phyloP scores from a whole-genome alignment of 2,797 vertebrate genomes.

The Echeneis naucrates region DNA sequence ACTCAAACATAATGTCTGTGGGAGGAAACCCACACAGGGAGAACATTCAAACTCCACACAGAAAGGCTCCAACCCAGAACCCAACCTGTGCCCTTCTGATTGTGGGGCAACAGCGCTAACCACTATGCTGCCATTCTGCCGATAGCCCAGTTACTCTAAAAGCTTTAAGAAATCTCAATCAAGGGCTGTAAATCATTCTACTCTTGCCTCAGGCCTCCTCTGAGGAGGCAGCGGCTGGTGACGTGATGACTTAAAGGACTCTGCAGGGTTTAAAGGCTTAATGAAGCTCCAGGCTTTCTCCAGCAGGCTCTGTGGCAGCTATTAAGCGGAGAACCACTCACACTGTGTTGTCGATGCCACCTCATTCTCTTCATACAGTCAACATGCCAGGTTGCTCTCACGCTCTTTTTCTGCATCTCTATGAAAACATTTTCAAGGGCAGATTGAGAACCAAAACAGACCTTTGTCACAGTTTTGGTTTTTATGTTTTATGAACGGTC shows the following conservation, averaged over 20 bases:
- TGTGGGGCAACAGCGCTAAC: no score
- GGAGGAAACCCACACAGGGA: no score
- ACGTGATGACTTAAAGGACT: slow-evolving; percentile 80
- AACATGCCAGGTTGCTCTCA: slow-evolving; percentile 55
- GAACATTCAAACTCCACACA: no score
- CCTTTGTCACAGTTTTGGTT: neutral
- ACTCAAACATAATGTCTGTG: no score
- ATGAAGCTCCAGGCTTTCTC: slow-evolving; percentile 76
- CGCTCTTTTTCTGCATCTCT: slow-evolving; percentile 50
- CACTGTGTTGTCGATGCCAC: slow-evolving; percentile 56
- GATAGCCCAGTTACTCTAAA: slow-evolving; percentile 26
- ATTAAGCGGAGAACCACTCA: slow-evolving; percentile 60
- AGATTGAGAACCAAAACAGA: slow-evolving; percentile 41
- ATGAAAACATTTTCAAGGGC: slow-evolving; percentile 61
- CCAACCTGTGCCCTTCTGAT: no score
- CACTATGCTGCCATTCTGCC: no score
- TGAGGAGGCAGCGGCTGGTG: slow-evolving; percentile 62
- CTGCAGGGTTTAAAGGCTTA: slow-evolving; percentile 82
- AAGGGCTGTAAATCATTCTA: slow-evolving; percentile 38
- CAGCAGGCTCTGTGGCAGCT: slow-evolving; percentile 65
- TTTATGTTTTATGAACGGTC: slow-evolving; percentile 22
- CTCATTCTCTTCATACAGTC: slow-evolving; percentile 50
- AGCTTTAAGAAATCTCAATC: slow-evolving; percentile 37
- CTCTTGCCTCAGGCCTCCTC: slow-evolving; percentile 56
- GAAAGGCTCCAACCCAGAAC: no score